phyloP scores from a whole-genome alignment of 2,113 vertebrate species.

The Spheniscus mendiculus region DNA sequence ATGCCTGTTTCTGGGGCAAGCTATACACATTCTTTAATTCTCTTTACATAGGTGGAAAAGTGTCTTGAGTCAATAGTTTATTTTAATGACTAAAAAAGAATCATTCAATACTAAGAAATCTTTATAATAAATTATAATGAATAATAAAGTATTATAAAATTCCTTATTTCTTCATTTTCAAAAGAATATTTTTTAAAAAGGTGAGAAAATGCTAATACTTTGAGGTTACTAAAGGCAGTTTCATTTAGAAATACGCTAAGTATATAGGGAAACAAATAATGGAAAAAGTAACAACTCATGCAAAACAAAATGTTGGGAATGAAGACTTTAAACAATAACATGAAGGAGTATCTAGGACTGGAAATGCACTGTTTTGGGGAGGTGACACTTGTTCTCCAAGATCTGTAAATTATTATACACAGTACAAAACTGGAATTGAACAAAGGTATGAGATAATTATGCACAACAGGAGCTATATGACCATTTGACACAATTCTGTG shows the following conservation, averaged over 20 bases:
- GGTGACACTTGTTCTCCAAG: not conserved
- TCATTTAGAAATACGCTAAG: not conserved
- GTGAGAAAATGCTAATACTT: not conserved
- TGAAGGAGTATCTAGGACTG: not conserved
- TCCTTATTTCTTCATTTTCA: not conserved
- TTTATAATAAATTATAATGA: not conserved
- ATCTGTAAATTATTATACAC: not conserved
- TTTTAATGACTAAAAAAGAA: not conserved
- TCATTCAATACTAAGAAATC: not conserved
- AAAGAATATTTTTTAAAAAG: not conserved
- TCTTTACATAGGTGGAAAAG: not conserved
- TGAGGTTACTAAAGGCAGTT: not conserved
- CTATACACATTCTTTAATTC: not conserved
- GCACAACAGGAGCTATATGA: slow-evolving; percentile 35
- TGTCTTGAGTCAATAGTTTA: not conserved
- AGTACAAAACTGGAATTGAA: not conserved
- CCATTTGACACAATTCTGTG: slow-evolving; percentile 29
- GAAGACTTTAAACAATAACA: not conserved
- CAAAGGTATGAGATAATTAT: not conserved
- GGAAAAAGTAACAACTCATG: not conserved
- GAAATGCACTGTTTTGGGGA: not conserved
- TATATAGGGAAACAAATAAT: not conserved
- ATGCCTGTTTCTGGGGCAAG: not conserved
- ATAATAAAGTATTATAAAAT: not conserved
- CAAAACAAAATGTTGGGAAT: not conserved